These are phyloP conservation scores for Mastomys coucha DNA, from an alignment of 2,113 vertebrate genomes.

Conservation along the genomic window DNA sequence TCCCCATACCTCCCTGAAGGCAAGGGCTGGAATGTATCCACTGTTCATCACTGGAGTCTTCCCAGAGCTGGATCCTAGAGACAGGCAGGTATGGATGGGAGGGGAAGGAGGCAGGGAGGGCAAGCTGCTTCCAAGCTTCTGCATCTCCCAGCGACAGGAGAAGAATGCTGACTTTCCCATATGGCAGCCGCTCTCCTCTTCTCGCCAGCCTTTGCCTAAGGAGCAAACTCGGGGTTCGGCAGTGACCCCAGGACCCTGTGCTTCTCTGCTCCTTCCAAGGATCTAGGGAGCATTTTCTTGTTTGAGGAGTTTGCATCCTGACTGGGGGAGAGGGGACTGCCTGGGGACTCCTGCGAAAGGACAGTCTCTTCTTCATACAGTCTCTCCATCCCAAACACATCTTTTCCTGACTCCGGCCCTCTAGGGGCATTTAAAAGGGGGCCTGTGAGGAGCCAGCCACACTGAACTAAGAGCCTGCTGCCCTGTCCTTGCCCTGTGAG, in stretches of 20 bases:
- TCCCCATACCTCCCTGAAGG: accelerated
- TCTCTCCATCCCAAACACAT: background rate
- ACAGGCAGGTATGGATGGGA: background rate
- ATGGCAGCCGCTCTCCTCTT: background rate
- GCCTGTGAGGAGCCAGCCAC: background rate
- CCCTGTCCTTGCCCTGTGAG: background rate
- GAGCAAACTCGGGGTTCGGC: slow-evolving; percentile 70
- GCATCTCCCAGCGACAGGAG: background rate
- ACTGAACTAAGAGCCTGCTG: background rate
- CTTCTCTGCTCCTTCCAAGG: slow-evolving; percentile 49
- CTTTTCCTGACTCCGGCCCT: background rate
- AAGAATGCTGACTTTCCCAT: slow-evolving; percentile 54
- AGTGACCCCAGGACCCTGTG: slow-evolving; percentile 59
- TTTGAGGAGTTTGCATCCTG: slow-evolving; percentile 47
- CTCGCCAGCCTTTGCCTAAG: slow-evolving; percentile 58
- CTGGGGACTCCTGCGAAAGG: slow-evolving; percentile 27
- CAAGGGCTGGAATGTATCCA: accelerated
- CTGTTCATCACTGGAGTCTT: background rate
- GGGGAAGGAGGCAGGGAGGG: background rate
- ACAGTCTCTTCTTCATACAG: background rate
- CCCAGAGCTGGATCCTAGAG: background rate
- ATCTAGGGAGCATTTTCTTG: slow-evolving; percentile 68
- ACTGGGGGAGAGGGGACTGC: background rate
- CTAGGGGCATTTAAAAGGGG: background rate
- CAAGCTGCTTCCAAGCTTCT: background rate